Evolutionary conservation across 2,797 vertebrate genomes (phyloP).

Genomic region (Enteromius radiatus): DNA sequence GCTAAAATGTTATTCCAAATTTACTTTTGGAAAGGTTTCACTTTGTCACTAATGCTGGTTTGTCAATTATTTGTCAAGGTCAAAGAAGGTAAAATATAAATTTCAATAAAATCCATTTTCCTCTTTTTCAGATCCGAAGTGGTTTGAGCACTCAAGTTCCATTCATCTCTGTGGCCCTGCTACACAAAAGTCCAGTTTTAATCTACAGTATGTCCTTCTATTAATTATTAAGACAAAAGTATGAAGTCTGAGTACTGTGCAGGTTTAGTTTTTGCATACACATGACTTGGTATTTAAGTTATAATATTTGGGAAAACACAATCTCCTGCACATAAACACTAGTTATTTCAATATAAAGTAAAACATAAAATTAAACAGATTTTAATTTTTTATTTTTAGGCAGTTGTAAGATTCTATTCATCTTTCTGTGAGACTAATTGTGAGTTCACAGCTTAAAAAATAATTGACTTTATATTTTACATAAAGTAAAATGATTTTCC

Average conservation of each 20-base stretch:
- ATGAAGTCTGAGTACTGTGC: neutral
- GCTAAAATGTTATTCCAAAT: neutral
- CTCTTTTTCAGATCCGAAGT: slow-evolving; percentile 4
- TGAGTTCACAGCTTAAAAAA: no score
- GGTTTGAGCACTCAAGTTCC: neutral
- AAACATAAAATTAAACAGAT: no score
- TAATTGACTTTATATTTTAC: no score
- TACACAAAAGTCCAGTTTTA: neutral
- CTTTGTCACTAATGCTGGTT: neutral
- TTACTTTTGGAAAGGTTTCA: neutral
- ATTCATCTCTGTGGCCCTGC: neutral
- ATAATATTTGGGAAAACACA: no score
- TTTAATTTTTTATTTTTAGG: no score
- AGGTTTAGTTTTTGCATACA: neutral
- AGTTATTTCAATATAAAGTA: neutral
- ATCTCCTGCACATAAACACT: neutral
- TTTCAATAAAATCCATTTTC: neutral
- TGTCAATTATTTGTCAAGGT: neutral
- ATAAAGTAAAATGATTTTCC: no score
- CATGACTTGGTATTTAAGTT: neutral
- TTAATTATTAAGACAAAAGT: neutral
- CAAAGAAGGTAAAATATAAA: neutral
- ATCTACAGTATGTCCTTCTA: slow-evolving; percentile 3
- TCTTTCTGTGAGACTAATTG: no score
- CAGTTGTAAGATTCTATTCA: no score